Base-by-base conservation (phyloP, 2,888 invertebrate species). In the Slavum lentiscoides region DNA sequence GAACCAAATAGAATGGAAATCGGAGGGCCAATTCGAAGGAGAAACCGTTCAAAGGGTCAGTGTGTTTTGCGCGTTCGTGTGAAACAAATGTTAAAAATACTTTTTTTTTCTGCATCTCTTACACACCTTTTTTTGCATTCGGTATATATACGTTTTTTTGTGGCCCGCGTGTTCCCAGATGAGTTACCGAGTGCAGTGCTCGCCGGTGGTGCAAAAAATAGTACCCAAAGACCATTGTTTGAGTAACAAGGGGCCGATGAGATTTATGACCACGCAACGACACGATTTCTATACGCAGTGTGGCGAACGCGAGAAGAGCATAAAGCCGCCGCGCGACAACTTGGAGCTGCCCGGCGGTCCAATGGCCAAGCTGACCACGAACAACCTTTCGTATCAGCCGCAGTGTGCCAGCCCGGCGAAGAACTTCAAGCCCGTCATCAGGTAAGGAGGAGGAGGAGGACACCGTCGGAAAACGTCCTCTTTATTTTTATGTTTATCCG, bases 221-320 rank as follows among this genome's bases (percentile, higher is more conserved):
- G 19, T 43, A 7, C 76, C 76, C 15, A 76, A 13, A 17, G 15
- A 76, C n/a, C 43, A 68, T 19, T 67, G 76, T 30, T 17, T 68
- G 1, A 58, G 39, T 4, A 49, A 49, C 43, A 43, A 23, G 9
- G 58, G 68, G 19, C 43, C 55, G 0, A 68, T 76, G 76, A 43
- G 59, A 7, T 15, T 49, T 13, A 23, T 13, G 15, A 76, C 76
- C 13, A 76, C 76, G 0, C 59, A 68, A 5, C 2, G 59, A 30
- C 76, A 76, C 30, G 76, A 76, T 13, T 76, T 49, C 19, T 76
- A 76, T n/a, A n/a, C 23, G 1, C 76, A 19, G 2, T 67, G 67
- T 5, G 19, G 15, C 19, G 21, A 67, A 19, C 55, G 55, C 17
- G n/a, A 13, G 13, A 49, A 49, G 13, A 49, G 1, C 49, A 13